phyloP scores from a whole-genome alignment of 2,113 vertebrate species.

The Ammodytes marinus region DNA sequence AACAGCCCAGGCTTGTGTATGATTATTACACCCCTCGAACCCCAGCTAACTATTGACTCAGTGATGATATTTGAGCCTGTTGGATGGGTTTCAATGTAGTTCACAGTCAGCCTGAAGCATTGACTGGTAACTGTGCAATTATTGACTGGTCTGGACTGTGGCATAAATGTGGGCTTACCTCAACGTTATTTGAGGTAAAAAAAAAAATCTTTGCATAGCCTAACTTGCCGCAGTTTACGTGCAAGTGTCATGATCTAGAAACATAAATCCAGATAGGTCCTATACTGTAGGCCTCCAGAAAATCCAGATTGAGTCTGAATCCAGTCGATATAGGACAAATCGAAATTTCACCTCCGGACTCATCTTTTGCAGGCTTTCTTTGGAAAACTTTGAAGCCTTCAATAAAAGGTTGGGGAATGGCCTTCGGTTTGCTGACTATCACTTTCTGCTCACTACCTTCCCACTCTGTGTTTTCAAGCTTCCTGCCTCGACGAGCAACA shows the following conservation, averaged over 20 bases:
- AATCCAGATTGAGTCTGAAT: not conserved
- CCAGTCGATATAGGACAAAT: not conserved
- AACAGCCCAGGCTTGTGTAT: not conserved
- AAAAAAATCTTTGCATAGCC: too few relatives aligned
- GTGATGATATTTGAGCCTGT: not conserved
- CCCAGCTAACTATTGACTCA: not conserved
- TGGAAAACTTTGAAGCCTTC: not conserved
- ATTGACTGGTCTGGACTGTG: not conserved
- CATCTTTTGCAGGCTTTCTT: slow-evolving; percentile 7
- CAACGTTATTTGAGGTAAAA: not conserved
- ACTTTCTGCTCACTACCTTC: slow-evolving; percentile 27
- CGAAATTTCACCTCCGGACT: not conserved
- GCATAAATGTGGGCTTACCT: not conserved
- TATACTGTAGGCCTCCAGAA: too few relatives aligned
- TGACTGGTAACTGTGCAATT: not conserved
- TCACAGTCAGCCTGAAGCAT: not conserved
- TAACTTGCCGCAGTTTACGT: not conserved
- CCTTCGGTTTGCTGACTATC: slow-evolving; percentile 12
- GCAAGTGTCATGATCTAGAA: not conserved
- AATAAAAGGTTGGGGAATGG: slow-evolving; percentile 15
- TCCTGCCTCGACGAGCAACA: slow-evolving; percentile 57
- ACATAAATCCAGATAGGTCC: not conserved
- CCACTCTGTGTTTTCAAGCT: slow-evolving; percentile 43
- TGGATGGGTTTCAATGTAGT: not conserved
- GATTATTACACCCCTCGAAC: not conserved